Conservation (phyloP, 92 coral and sea anemone species). For the Blastomussa wellsi region DNA sequence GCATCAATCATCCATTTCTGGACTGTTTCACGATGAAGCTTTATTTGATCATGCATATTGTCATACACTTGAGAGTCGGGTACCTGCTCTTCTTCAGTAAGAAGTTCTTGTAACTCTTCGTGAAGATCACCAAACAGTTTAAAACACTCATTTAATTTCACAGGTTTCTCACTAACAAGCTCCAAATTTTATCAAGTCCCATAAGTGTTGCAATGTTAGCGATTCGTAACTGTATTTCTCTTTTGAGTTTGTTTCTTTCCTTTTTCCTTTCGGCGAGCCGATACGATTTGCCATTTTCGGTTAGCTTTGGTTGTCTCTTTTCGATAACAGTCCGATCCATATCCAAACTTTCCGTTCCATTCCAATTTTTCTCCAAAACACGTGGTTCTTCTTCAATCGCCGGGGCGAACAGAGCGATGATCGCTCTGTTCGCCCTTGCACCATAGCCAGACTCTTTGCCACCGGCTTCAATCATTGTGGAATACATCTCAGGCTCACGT, state of each 20-base stretch:
- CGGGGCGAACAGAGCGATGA: too few species aligned
- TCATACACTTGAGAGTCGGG: conserved; percentile 32
- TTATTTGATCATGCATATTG: conserved; percentile 19
- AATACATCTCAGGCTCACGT: conserved; percentile 10
- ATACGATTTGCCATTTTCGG: too few species aligned
- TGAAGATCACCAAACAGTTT: too few species aligned
- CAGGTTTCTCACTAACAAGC: conserved; percentile 16
- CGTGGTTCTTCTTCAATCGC: background rate
- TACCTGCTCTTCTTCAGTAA: conserved; percentile 5
- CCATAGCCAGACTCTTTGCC: background rate
- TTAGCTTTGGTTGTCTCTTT: conserved; percentile 34
- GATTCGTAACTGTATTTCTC: too few species aligned
- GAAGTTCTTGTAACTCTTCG: too few species aligned
- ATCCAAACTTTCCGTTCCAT: background rate
- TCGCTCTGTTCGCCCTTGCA: background rate
- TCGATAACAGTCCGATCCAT: conserved; percentile 13
- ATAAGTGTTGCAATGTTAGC: too few species aligned
- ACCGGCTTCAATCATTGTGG: background rate
- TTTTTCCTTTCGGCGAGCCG: conserved; percentile 28
- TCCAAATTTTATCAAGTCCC: too few species aligned
- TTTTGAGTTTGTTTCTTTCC: conserved; percentile 41
- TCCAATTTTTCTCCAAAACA: background rate
- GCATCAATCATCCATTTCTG: conserved; percentile 40
- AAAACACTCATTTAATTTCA: conserved; percentile 33
- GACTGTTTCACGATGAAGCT: conserved; percentile 14